Evolutionary conservation across 2,113 vertebrate genomes (phyloP).

Genomic region (Acanthisitta chloris): DNA sequence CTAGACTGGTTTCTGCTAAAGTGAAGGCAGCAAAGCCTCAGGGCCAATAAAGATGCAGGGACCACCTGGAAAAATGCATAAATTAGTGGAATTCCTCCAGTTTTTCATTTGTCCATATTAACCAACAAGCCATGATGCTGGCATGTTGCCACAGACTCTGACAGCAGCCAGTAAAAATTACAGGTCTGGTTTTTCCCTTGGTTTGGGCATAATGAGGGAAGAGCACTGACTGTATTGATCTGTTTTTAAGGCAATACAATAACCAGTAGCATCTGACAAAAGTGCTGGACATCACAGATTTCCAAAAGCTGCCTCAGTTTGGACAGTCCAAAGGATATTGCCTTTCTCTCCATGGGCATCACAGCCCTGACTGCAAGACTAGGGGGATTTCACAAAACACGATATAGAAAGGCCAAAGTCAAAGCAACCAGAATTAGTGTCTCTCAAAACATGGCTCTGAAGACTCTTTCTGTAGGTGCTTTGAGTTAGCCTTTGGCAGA

Average conservation of each 20-base stretch:
- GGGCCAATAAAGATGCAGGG: neutral
- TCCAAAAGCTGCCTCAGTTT: neutral
- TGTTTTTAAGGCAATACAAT: neutral
- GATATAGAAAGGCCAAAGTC: neutral
- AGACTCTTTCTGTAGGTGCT: neutral
- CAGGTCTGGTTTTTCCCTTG: neutral
- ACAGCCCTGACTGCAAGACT: neutral
- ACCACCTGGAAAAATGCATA: neutral
- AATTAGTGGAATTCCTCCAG: neutral
- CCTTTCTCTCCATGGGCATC: neutral
- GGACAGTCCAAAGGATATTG: neutral
- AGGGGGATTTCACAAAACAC: neutral
- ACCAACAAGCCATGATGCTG: neutral
- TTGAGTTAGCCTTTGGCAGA: neutral
- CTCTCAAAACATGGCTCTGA: neutral
- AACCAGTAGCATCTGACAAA: neutral
- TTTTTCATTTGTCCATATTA: neutral
- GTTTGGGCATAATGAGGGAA: neutral
- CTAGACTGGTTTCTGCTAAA: neutral
- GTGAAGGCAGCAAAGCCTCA: neutral
- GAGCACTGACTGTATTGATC: neutral
- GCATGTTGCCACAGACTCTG: slow-evolving; percentile 2
- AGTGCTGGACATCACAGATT: neutral
- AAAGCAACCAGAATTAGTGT: neutral
- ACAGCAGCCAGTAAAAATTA: neutral